Conservation (phyloP, 2,888 invertebrate genomes). For the Sarcophaga rosellei region DNA sequence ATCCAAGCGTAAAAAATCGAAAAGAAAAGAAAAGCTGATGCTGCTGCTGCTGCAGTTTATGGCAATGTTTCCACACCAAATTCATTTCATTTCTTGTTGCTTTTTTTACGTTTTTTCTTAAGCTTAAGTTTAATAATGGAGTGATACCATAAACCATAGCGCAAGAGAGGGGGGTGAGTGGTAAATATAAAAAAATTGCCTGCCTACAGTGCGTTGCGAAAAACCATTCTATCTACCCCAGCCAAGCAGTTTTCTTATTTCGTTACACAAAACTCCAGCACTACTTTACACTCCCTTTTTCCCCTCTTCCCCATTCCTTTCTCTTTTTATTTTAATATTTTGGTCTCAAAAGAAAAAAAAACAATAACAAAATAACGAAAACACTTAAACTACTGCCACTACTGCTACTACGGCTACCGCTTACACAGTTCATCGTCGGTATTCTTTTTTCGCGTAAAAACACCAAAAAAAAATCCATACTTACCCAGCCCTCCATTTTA, state of each 20-base stretch:
- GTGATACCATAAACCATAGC: not conserved
- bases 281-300: no score
- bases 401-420: no score
- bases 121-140: constrained; percentile 62
- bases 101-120: constrained; percentile 29
- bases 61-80: not conserved
- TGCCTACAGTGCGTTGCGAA: not conserved
- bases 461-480: not conserved
- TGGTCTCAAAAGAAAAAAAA: constrained; percentile 53
- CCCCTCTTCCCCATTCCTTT: not conserved
- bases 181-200: not conserved
- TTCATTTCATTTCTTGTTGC: not conserved
- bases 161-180: no score
- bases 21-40: no score
- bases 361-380: constrained; percentile 59
- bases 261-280: not conserved
- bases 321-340: constrained; percentile 18
- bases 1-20: not conserved
- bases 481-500: not conserved
- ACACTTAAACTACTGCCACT: constrained; percentile 63
- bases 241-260: not conserved
- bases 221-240: not conserved
- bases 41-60: not conserved
- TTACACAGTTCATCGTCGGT: not conserved
- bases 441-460: not conserved